phyloP scores from a whole-genome alignment of 2,888 invertebrate genomes.

The Oscheius myriophilus region DNA sequence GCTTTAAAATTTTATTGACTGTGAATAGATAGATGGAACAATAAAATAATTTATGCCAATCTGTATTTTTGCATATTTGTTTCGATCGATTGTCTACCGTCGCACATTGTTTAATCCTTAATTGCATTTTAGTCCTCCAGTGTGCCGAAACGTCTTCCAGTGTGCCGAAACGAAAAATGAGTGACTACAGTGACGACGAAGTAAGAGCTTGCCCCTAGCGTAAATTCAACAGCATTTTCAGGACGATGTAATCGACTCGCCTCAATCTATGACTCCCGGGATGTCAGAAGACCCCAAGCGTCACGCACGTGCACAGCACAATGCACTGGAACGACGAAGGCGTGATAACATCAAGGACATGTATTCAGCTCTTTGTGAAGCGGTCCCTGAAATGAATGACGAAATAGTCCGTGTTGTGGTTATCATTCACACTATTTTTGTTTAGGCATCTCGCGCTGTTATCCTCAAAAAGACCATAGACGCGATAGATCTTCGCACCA shows the following conservation, averaged over 20 bases:
- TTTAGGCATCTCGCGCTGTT: conserved; percentile 64
- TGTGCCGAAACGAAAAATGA: conserved; percentile 36
- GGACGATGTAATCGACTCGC: conserved; percentile 26
- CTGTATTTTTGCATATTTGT: no score
- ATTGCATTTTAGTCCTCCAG: no score
- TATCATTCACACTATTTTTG: conserved; percentile 5
- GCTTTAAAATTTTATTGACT: no score
- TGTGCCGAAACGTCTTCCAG: conserved; percentile 52
- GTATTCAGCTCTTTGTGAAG: conserved; percentile 62
- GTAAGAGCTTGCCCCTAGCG: not conserved
- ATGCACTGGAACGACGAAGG: conserved; percentile 65
- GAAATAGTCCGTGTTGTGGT: conserved; percentile 52
- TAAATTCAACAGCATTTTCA: conserved; percentile 35
- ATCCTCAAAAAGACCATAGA: conserved; percentile 66
- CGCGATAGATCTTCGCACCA: conserved; percentile 51
- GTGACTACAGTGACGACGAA: conserved; percentile 24
- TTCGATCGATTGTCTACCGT: no score
- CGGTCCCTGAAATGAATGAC: conserved; percentile 60
- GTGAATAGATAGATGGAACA: no score
- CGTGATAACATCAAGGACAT: conserved; percentile 69
- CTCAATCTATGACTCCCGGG: conserved; percentile 16
- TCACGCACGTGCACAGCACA: conserved; percentile 68
- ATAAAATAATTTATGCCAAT: no score
- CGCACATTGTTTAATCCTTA: no score
- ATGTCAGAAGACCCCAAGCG: conserved; percentile 40